These are phyloP conservation scores for Magallana ariakensis DNA, from an alignment of 1,140 invertebrate species.

Conservation along the genomic window DNA sequence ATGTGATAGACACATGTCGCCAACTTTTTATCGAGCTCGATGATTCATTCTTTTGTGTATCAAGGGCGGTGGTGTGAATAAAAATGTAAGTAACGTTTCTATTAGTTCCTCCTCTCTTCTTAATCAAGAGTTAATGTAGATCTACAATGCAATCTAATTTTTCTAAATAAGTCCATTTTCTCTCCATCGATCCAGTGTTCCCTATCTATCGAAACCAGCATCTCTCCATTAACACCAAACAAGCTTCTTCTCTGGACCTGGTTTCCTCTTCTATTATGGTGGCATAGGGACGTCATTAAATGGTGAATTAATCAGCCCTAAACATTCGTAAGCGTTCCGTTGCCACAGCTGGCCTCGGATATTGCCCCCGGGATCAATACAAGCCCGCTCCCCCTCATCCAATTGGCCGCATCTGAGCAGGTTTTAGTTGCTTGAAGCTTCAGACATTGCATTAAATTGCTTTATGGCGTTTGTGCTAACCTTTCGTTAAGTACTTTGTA, in stretches of 20 bases:
- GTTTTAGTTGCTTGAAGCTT: neutral
- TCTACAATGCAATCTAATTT: neutral
- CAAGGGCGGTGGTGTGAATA: no score
- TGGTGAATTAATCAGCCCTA: neutral
- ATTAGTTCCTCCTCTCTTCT: neutral
- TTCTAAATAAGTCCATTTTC: neutral
- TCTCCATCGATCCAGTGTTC: neutral
- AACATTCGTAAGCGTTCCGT: neutral
- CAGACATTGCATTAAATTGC: neutral
- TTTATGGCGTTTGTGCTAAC: no score
- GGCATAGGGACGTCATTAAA: neutral
- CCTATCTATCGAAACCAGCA: neutral
- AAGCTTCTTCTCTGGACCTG: neutral
- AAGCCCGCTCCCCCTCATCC: neutral
- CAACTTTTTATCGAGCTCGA: no score
- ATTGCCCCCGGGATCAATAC: constrained; percentile 6
- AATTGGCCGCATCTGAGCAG: neutral
- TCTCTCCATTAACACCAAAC: constrained; percentile 23
- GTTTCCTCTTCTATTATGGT: neutral
- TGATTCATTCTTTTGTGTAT: no score
- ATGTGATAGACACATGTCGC: no score
- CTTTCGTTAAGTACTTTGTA: no score
- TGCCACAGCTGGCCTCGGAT: constrained; percentile 15
- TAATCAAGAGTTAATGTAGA: neutral
- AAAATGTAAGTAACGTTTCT: no score